These are phyloP conservation scores for Acleris laterana DNA, from an alignment of 2,888 invertebrate genomes.

Conservation along the genomic window DNA sequence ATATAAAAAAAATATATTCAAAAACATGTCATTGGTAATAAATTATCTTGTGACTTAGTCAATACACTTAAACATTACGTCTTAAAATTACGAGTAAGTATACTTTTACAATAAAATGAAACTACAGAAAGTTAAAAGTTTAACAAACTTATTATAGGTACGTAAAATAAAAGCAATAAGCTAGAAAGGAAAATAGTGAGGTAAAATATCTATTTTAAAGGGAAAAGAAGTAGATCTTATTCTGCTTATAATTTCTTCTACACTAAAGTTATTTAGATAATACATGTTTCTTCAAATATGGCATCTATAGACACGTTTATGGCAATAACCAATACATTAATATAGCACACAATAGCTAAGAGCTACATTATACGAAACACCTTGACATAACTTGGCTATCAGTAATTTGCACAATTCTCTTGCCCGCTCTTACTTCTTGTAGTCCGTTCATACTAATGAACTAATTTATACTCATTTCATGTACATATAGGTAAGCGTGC, in stretches of 20 bases:
- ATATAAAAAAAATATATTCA: slow-evolving; percentile 70
- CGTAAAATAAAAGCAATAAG: slow-evolving; percentile 56
- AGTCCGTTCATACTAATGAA: no score
- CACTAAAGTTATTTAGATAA: slow-evolving; percentile 57
- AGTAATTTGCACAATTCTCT: no score
- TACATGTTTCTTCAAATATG: slow-evolving; percentile 64
- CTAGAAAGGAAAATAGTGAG: slow-evolving; percentile 65
- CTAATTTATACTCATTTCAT: no score
- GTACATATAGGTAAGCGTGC: no score
- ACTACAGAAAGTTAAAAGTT: slow-evolving; percentile 32
- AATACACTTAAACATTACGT: slow-evolving; percentile 69
- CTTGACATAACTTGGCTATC: slow-evolving; percentile 8
- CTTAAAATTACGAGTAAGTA: slow-evolving; percentile 48
- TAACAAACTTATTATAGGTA: slow-evolving; percentile 21
- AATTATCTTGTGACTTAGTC: slow-evolving; percentile 84
- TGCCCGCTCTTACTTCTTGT: no score
- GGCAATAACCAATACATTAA: slow-evolving; percentile 61
- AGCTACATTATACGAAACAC: slow-evolving; percentile 12
- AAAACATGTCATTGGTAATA: slow-evolving; percentile 84
- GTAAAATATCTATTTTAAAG: slow-evolving; percentile 59
- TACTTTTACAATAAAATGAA: slow-evolving; percentile 48
- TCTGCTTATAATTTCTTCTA: slow-evolving; percentile 53
- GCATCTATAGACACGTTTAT: slow-evolving; percentile 78
- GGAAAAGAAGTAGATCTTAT: slow-evolving; percentile 59
- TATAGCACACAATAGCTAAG: slow-evolving; percentile 26